Evolutionary conservation across 2,888 invertebrate species (phyloP), one percentile per base, ranked within the genome.

Genomic region (Synergus laeviventris): DNA sequence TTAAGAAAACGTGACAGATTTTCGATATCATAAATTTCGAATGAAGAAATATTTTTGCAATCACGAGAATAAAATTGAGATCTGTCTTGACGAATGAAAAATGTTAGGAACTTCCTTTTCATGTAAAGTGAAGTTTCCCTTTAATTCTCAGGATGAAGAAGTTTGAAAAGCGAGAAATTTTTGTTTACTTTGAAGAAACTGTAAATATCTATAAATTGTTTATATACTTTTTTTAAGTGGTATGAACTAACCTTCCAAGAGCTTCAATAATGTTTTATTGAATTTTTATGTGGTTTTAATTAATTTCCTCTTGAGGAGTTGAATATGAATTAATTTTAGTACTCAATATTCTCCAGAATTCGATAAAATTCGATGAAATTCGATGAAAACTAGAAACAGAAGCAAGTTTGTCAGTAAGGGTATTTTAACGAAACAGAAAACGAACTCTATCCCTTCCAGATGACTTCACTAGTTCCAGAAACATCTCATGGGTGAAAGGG

Each of bases 371-470:
- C n/a, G n/a, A n/a, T n/a, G n/a, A n/a, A n/a, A n/a, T n/a, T 21
- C 9, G 7, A 14, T 0, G 61, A 24, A 66, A 24, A 21, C 18
- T 12, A 8, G 11, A 36, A 70, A 70, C 24, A 70, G 31, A n/a
- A 31, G n/a, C 8, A 18, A 31, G 59, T 76, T 78, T 75, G 75
- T 56, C 61, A 78, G 56, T 75, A 61, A 79, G 73, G 36, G 73
- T 36, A 24, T 42, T 75, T 78, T 79, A 76, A 75, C 76, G n/a
- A n/a, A 76, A 76, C 76, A 75, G 64, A 78, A 79, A 76, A 78
- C 62, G 75, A 78, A 81, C 78, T 80, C 76, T 70, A 49, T 80
- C 77, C 78, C 81, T 81, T 86, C 82, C 86, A 86, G 86, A 85
- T 86, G 84, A 80, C 76, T 80, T 78, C 70, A 73, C 73, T 62